These are phyloP conservation scores for Lycocorax pyrrhopterus DNA, from an alignment of 2,113 vertebrate genomes.

Conservation along the genomic window DNA sequence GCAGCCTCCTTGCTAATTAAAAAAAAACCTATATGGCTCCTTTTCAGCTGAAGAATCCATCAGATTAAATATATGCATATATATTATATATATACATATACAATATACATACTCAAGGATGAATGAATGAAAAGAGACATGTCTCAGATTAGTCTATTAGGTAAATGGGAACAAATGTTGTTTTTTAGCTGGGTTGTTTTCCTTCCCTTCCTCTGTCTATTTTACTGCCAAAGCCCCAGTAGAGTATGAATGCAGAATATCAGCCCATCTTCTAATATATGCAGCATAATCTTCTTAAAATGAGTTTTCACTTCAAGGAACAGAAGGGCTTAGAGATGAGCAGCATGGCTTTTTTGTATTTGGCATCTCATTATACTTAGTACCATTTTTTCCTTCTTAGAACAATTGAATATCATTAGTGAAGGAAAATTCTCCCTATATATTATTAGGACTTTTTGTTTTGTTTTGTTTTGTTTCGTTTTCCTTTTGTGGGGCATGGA, in stretches of 20 bases:
- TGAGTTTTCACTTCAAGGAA: constrained; percentile 86
- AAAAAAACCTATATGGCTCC: neutral
- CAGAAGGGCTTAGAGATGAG: constrained; percentile 82
- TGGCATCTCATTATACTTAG: constrained; percentile 79
- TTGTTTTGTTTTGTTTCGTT: neutral
- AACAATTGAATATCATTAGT: constrained; percentile 77
- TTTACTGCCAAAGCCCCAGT: constrained; percentile 70
- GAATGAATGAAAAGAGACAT: constrained; percentile 54
- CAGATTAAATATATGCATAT: neutral
- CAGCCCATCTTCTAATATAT: constrained; percentile 81
- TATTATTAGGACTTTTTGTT: neutral
- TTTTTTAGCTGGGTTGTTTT: constrained; percentile 44
- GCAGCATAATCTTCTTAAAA: constrained; percentile 86
- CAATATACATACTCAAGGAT: neutral
- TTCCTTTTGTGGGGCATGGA: neutral
- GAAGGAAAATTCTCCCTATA: constrained; percentile 63
- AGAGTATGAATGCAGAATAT: constrained; percentile 76
- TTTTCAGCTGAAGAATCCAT: neutral
- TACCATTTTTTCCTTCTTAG: constrained; percentile 66
- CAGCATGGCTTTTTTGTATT: constrained; percentile 71
- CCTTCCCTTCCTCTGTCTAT: constrained; percentile 50
- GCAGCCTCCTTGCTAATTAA: neutral
- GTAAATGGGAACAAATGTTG: constrained; percentile 66
- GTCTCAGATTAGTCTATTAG: constrained; percentile 53
- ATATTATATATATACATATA: no score